These are phyloP conservation scores for Gambusia holbrooki DNA, from an alignment of 2,113 vertebrate genomes.

Conservation along the genomic window DNA sequence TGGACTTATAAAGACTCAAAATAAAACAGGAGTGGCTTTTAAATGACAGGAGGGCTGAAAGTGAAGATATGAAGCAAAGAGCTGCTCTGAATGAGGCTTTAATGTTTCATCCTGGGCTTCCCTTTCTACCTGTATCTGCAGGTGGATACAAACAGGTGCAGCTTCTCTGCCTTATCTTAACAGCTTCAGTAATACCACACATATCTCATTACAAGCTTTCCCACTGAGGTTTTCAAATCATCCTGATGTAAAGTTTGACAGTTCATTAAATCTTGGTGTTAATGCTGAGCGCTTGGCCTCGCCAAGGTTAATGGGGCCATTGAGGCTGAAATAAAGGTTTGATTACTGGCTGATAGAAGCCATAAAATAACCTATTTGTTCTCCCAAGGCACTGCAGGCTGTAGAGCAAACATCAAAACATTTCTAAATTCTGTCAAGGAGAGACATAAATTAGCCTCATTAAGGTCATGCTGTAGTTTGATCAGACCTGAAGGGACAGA, in stretches of 20 bases:
- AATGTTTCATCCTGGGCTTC: conserved; percentile 14
- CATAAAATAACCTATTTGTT: conserved; percentile 40
- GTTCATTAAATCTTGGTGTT: conserved; percentile 49
- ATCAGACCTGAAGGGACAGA: too few relatives aligned
- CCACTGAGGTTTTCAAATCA: not conserved
- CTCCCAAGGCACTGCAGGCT: not conserved
- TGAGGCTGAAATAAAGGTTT: conserved; percentile 32
- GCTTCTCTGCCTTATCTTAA: conserved; percentile 6
- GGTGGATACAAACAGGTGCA: conserved; percentile 14
- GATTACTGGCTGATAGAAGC: conserved; percentile 19
- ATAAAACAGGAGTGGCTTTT: not conserved
- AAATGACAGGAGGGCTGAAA: not conserved
- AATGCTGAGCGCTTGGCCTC: conserved; percentile 23
- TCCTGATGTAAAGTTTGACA: conserved; percentile 45
- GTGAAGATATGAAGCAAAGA: not conserved
- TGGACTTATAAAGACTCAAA: not conserved
- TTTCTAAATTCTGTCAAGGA: conserved; percentile 12
- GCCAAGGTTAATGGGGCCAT: conserved; percentile 58
- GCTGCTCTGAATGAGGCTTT: conserved; percentile 11
- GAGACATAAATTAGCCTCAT: conserved; percentile 35
- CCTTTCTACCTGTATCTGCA: not conserved
- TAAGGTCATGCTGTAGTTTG: not conserved
- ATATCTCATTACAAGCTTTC: not conserved
- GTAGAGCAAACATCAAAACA: conserved; percentile 6
- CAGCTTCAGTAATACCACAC: conserved; percentile 4